Conservation (phyloP, 2,797 vertebrate species). For the Rousettus madagascariensis region DNA sequence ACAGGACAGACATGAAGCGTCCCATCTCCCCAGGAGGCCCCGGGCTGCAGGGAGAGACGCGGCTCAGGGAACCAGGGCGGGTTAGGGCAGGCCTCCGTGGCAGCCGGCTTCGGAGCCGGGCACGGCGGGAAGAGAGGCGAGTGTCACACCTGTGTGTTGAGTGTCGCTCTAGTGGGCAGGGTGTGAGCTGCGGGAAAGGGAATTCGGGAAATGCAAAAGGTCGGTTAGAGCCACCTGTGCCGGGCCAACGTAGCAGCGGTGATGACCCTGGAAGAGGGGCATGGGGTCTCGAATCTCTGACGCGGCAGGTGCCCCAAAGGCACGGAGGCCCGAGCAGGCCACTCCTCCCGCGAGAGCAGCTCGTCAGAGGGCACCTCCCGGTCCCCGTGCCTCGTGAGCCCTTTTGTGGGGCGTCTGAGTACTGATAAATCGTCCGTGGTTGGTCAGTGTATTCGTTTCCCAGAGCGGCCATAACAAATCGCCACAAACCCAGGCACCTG, state of each 20-base stretch:
- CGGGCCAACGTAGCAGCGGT: fast-evolving
- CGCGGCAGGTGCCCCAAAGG: no score
- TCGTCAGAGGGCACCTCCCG: fast-evolving
- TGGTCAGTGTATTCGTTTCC: fast-evolving
- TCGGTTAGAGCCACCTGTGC: not conserved
- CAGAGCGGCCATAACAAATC: fast-evolving
- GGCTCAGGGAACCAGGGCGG: not conserved
- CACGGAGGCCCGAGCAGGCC: no score
- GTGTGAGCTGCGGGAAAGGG: not conserved
- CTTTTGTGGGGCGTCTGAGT: not conserved
- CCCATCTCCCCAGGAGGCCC: not conserved
- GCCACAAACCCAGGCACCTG: not conserved
- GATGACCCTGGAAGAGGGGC: fast-evolving
- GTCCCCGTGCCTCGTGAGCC: not conserved
- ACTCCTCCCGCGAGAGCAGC: fast-evolving
- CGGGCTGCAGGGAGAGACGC: not conserved
- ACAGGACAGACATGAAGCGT: fast-evolving
- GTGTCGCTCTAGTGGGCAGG: not conserved
- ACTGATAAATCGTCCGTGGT: no score
- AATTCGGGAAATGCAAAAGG: not conserved
- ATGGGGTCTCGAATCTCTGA: fast-evolving
- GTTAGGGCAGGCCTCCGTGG: fast-evolving
- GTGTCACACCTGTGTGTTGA: no score
- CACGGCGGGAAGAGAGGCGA: fast-evolving
- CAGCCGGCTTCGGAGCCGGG: fast-evolving